Evolutionary conservation across 2,797 vertebrate species (phyloP).

Genomic region (Liasis olivaceus): DNA sequence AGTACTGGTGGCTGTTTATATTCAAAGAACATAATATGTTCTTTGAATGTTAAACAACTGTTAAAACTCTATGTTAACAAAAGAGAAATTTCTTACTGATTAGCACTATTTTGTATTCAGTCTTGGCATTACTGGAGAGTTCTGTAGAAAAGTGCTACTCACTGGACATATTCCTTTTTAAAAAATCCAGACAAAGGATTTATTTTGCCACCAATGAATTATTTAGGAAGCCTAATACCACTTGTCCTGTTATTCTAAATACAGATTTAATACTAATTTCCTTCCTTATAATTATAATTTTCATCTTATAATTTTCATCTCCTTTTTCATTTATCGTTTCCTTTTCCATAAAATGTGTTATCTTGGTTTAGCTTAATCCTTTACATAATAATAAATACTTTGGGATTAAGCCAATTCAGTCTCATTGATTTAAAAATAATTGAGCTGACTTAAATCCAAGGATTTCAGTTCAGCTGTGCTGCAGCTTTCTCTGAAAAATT

Average conservation of each 20-base stretch:
- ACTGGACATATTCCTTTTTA: not conserved
- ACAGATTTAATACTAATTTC: slow-evolving; percentile 16
- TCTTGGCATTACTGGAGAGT: not conserved
- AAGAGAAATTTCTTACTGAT: not conserved
- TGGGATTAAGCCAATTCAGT: not conserved
- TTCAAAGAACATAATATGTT: not conserved
- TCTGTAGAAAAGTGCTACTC: not conserved
- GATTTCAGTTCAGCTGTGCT: not conserved
- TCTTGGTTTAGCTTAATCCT: not conserved
- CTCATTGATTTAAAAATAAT: not conserved
- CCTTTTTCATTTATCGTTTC: not conserved
- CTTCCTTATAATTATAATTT: not conserved
- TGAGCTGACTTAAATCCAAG: not conserved
- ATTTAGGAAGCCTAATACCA: slow-evolving; percentile 9
- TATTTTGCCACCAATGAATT: slow-evolving; percentile 6
- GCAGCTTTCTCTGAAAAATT: not conserved
- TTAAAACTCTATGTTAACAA: not conserved
- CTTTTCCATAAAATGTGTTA: not conserved
- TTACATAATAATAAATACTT: not conserved
- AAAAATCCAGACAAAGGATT: slow-evolving; percentile 28
- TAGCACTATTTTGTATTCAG: not conserved
- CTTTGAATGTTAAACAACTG: not conserved
- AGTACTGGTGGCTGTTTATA: not conserved
- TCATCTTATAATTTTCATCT: slow-evolving; percentile 24
- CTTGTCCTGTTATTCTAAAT: not conserved